Percentiles rank a stretch among this genome's conserved stretches.
Conservation (phyloP, 2,888 invertebrate species). For the Meliscaeva auricollis region DNA sequence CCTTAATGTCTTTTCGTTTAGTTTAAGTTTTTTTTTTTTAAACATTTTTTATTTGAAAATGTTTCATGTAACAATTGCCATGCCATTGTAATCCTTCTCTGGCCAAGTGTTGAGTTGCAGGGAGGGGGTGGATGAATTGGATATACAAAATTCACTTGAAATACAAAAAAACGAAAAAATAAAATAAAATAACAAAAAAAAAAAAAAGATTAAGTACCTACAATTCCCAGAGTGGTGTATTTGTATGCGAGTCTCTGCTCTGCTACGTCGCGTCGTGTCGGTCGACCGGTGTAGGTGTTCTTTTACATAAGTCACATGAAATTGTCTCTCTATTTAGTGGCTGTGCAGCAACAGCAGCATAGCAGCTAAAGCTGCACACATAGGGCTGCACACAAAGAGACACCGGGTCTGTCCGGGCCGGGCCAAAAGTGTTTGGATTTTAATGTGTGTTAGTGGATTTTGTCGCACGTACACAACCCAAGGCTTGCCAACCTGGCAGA, state of each 20-base stretch:
- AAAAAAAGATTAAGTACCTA: slow-evolving; percentile 25
- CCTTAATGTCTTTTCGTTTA: slow-evolving; percentile 38
- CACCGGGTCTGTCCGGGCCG: slow-evolving; percentile 72
- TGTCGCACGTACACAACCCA: slow-evolving; percentile 26
- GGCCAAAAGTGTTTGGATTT: slow-evolving; percentile 45
- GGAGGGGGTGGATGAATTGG: slow-evolving; percentile 17
- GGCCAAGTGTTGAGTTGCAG: slow-evolving; percentile 33
- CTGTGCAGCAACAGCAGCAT: slow-evolving; percentile 35
- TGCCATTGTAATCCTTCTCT: slow-evolving; percentile 49
- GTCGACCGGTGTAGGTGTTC: slow-evolving; percentile 59
- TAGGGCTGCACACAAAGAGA: slow-evolving; percentile 62
- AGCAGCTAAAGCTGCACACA: slow-evolving; percentile 20
- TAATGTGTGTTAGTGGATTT: slow-evolving; percentile 44
- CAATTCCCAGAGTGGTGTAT: neutral
- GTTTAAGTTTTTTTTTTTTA: neutral
- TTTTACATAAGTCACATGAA: slow-evolving; percentile 68
- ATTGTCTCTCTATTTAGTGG: slow-evolving; percentile 61
- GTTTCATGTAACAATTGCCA: slow-evolving; percentile 57
- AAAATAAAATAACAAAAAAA: neutral
- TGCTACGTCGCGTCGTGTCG: neutral
- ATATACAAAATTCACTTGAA: slow-evolving; percentile 30
- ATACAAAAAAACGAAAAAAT: slow-evolving; percentile 14
- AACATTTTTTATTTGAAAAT: slow-evolving; percentile 22
- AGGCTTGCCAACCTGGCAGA: slow-evolving; percentile 19
- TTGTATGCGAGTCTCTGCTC: slow-evolving; percentile 11